Conservation (phyloP, 2,797 vertebrate species). For the Paratrypauchen microcephalus region DNA sequence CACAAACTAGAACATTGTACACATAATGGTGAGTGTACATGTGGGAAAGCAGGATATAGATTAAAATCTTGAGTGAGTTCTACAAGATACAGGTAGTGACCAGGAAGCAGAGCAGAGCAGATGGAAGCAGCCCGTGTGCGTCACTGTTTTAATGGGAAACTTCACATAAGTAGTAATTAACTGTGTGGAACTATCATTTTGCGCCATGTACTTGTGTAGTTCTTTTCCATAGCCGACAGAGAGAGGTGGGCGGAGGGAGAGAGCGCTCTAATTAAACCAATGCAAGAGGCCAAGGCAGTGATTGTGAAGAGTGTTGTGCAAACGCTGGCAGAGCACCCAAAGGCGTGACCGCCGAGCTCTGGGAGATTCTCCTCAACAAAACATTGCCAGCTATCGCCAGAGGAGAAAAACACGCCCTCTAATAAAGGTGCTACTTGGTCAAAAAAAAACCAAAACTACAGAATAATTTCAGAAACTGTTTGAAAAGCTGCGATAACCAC, state of each 20-base stretch:
- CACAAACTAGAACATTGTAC: conserved; percentile 14
- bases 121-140: conserved; percentile 43
- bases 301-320: conserved; percentile 64
- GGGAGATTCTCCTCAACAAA: conserved; percentile 59
- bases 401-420: conserved; percentile 34
- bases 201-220: conserved; percentile 33
- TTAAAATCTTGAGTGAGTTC: background rate
- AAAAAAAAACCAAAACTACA: background rate
- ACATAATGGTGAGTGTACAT: background rate
- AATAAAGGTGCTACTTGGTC: background rate
- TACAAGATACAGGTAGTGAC: background rate
- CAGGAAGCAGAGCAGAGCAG: conserved; percentile 32
- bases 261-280: conserved; percentile 53
- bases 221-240: conserved; percentile 43
- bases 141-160: conserved; percentile 65
- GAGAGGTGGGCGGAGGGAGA: conserved; percentile 30
- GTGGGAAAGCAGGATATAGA: background rate
- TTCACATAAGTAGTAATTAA: conserved; percentile 77
- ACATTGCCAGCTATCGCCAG: conserved; percentile 65
- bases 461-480: background rate
- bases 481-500: too few relatives aligned
- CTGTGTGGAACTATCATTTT: conserved; percentile 69
- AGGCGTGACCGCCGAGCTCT: conserved; percentile 58
- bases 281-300: conserved; percentile 39
- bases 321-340: conserved; percentile 64